Evolutionary conservation across 2,113 vertebrate species (phyloP).

Genomic region (Nothoprocta perdicaria): DNA sequence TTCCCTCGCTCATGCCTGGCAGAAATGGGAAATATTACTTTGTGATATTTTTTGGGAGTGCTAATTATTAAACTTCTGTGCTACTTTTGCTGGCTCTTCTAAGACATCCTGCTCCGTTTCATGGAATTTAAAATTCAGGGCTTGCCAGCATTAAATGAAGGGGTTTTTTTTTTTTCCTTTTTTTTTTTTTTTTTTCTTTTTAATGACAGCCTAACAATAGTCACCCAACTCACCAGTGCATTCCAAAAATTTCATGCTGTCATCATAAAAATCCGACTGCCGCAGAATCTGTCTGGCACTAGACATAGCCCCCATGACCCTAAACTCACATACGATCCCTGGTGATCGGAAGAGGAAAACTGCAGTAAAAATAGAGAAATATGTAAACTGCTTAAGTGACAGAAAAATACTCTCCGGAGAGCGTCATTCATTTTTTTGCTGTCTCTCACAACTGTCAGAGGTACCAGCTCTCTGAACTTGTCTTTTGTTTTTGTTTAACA

Average conservation of each 20-base stretch:
- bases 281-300: conserved; percentile 76
- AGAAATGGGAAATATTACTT: conserved; percentile 22
- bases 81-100: background rate
- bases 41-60: background rate
- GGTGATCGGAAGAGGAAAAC: conserved; percentile 74
- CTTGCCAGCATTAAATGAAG: background rate
- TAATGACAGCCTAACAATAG: conserved; percentile 69
- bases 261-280: conserved; percentile 75
- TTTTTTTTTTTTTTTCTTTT: background rate
- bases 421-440: conserved; percentile 71
- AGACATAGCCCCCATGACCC: conserved; percentile 78
- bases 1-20: background rate
- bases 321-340: conserved; percentile 71
- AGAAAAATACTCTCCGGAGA: conserved; percentile 82
- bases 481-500: conserved; percentile 70
- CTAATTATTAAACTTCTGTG: background rate
- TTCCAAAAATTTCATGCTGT: conserved; percentile 82
- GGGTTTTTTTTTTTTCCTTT: background rate
- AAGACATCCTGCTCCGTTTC: background rate
- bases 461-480: conserved; percentile 70
- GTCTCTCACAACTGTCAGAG: conserved; percentile 75
- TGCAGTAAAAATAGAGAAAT: conserved; percentile 76
- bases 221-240: conserved; percentile 77
- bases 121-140: background rate
- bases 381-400: conserved; percentile 82